Conservation (phyloP, 1,140 invertebrate species). For the Drosophila chauvacae region DNA sequence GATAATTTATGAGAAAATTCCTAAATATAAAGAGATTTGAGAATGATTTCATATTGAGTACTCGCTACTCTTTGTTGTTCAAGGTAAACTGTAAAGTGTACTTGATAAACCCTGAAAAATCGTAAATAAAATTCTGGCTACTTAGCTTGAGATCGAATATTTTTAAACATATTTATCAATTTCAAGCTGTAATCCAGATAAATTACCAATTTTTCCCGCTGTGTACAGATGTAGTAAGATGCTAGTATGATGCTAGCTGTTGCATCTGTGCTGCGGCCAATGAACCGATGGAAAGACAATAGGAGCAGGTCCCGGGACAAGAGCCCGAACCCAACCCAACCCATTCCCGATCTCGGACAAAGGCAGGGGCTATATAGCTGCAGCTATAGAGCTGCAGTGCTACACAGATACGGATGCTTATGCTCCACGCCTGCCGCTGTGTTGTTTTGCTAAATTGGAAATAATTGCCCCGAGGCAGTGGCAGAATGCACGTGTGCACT, state of each 20-base stretch:
- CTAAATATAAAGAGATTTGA: background rate
- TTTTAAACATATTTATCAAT: background rate
- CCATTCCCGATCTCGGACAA: conserved; percentile 21
- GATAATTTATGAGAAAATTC: background rate
- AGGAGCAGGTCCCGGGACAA: conserved; percentile 51
- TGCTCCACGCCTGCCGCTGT: conserved; percentile 41
- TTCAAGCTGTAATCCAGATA: background rate
- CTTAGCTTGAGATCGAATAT: background rate
- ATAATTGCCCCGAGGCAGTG: conserved; percentile 72
- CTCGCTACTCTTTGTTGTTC: background rate
- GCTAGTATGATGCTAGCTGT: conserved; percentile 50
- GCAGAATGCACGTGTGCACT: conserved; percentile 77
- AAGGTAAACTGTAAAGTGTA: background rate
- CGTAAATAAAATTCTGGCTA: background rate
- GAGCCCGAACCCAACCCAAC: conserved; percentile 10
- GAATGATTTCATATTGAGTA: background rate
- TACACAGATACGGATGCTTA: conserved; percentile 33
- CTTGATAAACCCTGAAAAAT: background rate
- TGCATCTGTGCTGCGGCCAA: conserved; percentile 63
- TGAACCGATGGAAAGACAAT: conserved; percentile 75
- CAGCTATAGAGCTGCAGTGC: background rate
- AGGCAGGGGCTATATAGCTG: conserved; percentile 13
- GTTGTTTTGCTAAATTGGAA: conserved; percentile 82
- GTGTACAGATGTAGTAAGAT: conserved; percentile 8
- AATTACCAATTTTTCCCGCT: background rate